Evolutionary conservation across 2,888 invertebrate species (phyloP), one percentile per base, ranked within the genome.

Genomic region (Meghimatium bilineatum): DNA sequence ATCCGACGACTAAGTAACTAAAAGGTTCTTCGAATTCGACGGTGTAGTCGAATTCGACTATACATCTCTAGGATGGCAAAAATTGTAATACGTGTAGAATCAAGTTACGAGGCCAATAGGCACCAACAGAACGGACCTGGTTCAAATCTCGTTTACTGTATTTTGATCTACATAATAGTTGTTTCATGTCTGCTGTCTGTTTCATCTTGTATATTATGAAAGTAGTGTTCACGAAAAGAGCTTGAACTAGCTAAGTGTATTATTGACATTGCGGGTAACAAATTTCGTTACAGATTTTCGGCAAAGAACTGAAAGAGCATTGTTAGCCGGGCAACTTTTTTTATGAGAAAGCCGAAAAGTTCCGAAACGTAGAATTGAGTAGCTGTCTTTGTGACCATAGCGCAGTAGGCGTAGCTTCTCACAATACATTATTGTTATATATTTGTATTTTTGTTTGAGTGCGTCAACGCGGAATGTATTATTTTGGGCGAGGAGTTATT

Each of bases 351-450:
- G 12, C n/a, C 60, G n/a, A 63, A 63, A 6, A 63, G 26, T 63
- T 63, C n/a, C 23, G 26, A 63, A 26, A 63, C 60, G 60, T 23
- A 2, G 60, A 2, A 63, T n/a, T 63, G 60, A n/a, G n/a, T 63
- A 63, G n/a, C 26, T 63, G 60, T 17, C 60, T 63, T 63, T 69
- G 36, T 36, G 23, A 36, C 0, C 5, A 69, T 36, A 69, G 23
- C 5, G 23, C 17, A 36, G 26, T 23, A 69, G 36, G 23, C 26
- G 10, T 36, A 26, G 8, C n/a, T 20, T 17, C 36, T 23, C 1
- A 69, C 69, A 69, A 69, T 69, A 69, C 69, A 17, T 2, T 69
- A 36, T 69, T 69, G 69, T 69, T 36, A 26, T 36, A 69, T 69
- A 26, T 69, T 23, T 36, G 34, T 44, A 1, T 14, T 29, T 72